Evolutionary conservation across 2,113 vertebrate species (phyloP), one percentile per base, ranked within the genome.

Genomic region (Oxyruncus cristatus): DNA sequence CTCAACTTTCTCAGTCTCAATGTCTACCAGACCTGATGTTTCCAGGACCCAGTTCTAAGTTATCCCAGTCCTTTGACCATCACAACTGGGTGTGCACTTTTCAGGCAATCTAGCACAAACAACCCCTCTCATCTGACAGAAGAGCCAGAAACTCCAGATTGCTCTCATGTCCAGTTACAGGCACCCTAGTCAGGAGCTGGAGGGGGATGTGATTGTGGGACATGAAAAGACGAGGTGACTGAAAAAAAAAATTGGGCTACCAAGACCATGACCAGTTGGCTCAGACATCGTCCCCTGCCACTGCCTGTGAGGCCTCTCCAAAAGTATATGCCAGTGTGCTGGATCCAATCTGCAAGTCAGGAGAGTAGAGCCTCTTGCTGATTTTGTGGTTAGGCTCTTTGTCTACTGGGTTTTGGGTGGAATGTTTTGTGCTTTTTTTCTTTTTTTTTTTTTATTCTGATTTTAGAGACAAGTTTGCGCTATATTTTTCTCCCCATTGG

Each of bases 141-240:
- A 73, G 9, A 62, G 28, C 6, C 55, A 61, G 58, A 35, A 28
- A 66, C 55, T n/a, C 4, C 32, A n/a, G 42, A 30, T 8, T 46
- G 18, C 9, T 55, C 49, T 47, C 56, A n/a, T 1, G 13, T 13
- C n/a, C 73, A 53, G 19, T 42, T 55, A 30, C 8, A 50, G 47
- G 42, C 6, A n/a, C 11, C 2, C 8, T 1, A 0, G 12, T 19
- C 32, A 67, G 32, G 52, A 79, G n/a, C 6, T 3, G 1, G 26
- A 13, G 15, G 5, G 39, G 8, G 2, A 74, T 3, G 1, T 12
- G 37, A 35, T 2, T 9, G 17, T 18, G 55, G 33, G 44, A 76
- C 73, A 80, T 6, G 6, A 74, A 68, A 71, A 76, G n/a, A 73
- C 12, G 33, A 46, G 2, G n/a, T 27, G 8, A 49, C 16, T 22